phyloP scores from a whole-genome alignment of 2,888 invertebrate genomes.

The Belgica antarctica region DNA sequence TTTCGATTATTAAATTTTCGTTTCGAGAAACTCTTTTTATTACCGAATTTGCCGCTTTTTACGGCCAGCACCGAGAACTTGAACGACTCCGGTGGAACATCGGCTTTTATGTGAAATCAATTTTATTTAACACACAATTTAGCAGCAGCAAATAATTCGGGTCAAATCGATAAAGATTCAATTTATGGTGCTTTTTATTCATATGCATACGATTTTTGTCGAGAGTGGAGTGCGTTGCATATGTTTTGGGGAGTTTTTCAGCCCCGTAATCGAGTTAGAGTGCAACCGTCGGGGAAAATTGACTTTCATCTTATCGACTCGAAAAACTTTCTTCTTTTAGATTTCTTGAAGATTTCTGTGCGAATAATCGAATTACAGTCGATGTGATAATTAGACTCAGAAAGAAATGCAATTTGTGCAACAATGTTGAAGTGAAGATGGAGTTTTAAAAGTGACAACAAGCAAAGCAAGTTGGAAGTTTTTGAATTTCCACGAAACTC shows the following conservation, averaged over 20 bases:
- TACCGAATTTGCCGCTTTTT: not conserved
- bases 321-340: not conserved
- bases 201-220: not conserved
- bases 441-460: slow-evolving; percentile 7
- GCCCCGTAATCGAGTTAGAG: not conserved
- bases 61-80: not conserved
- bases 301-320: not conserved
- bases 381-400: not conserved
- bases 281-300: slow-evolving; percentile 16
- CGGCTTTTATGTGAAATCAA: slow-evolving; percentile 34
- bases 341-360: not conserved
- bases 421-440: slow-evolving; percentile 19
- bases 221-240: no score
- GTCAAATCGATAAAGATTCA: slow-evolving; percentile 40
- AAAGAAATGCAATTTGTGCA: slow-evolving; percentile 1
- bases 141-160: slow-evolving; percentile 32
- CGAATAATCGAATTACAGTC: not conserved
- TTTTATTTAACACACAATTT: slow-evolving; percentile 41
- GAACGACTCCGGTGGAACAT: not conserved
- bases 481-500: not conserved
- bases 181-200: slow-evolving; percentile 22
- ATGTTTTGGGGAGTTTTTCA: slow-evolving; percentile 19
- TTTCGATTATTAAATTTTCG: slow-evolving; percentile 27
- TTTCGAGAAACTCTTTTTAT: slow-evolving; percentile 4
- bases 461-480: not conserved